Evolutionary conservation across 2,888 invertebrate species (phyloP).

Genomic region (Quadroppia sp.): DNA sequence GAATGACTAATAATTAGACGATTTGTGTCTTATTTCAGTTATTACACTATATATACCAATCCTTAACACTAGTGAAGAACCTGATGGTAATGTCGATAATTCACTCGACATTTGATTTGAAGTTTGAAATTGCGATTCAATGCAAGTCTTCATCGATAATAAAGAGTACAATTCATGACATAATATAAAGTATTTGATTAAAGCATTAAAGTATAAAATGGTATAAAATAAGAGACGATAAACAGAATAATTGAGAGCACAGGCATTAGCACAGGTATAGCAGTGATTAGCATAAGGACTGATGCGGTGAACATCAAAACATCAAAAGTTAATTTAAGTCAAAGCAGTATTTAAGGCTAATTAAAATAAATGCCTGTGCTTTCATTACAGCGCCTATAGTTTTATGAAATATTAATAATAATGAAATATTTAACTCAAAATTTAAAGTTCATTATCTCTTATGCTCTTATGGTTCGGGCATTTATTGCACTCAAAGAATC

Average conservation of each 20-base stretch:
- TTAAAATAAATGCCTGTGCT: conserved; percentile 32
- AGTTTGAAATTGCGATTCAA: not conserved
- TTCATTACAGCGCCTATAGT: conserved; percentile 11
- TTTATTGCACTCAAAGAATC: not conserved
- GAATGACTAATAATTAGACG: too few species aligned
- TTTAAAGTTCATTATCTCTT: conserved; percentile 25
- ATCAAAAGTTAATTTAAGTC: conserved; percentile 23
- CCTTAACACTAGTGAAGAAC: not conserved
- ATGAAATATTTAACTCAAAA: conserved; percentile 27
- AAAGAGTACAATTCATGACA: not conserved
- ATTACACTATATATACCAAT: not conserved
- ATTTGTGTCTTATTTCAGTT: not conserved
- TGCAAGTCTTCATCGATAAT: not conserved
- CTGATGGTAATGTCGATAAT: conserved; percentile 22
- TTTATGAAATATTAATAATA: conserved; percentile 29
- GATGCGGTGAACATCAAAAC: conserved; percentile 26
- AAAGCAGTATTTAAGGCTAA: conserved; percentile 33
- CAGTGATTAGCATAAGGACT: conserved; percentile 22
- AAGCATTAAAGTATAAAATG: not conserved
- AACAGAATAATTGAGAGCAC: conserved; percentile 25
- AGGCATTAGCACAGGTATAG: conserved; percentile 7
- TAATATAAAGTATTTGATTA: not conserved
- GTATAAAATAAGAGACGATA: not conserved
- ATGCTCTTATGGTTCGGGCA: not conserved
- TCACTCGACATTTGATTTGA: not conserved